A percentile compares a stretch with the other conserved stretches of the same genome.
These are phyloP conservation scores for Helicolenus hilgendorfi DNA, from an alignment of 2,797 vertebrate genomes.

Conservation along the genomic window DNA sequence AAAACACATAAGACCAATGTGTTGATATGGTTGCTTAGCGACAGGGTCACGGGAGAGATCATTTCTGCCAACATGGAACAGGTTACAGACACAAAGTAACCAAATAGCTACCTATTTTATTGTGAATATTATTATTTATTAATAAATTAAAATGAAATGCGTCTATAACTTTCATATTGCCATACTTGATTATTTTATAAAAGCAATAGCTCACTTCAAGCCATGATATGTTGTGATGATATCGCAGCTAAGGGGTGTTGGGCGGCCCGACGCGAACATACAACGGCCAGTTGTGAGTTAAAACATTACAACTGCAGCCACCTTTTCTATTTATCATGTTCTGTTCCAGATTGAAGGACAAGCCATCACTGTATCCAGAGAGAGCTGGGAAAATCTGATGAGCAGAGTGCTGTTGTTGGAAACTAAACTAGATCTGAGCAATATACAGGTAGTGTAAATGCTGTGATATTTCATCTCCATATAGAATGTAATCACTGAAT, in stretches of 20 bases:
- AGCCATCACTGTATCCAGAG: conserved; percentile 84
- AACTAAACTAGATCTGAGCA: conserved; percentile 91
- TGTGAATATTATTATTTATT: not conserved
- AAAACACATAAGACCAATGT: no score
- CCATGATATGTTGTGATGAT: not conserved
- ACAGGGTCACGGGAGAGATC: no score
- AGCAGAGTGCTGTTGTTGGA: conserved; percentile 94
- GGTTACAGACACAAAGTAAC: fast-evolving
- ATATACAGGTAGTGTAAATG: conserved; percentile 85
- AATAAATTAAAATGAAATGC: not conserved
- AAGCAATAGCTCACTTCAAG: not conserved
- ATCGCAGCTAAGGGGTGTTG: not conserved
- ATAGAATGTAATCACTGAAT: not conserved
- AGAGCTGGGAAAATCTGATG: conserved; percentile 93
- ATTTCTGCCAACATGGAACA: no score
- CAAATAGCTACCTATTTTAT: not conserved
- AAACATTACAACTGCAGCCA: not conserved
- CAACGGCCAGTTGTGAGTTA: no score
- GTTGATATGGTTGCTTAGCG: no score
- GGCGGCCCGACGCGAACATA: not conserved
- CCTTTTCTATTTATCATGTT: not conserved
- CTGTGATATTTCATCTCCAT: not conserved
- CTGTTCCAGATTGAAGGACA: conserved; percentile 42
- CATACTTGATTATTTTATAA: not conserved
- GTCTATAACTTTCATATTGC: not conserved